Evolutionary conservation across 2,797 vertebrate species (phyloP).

Genomic region (Salmo trutta): DNA sequence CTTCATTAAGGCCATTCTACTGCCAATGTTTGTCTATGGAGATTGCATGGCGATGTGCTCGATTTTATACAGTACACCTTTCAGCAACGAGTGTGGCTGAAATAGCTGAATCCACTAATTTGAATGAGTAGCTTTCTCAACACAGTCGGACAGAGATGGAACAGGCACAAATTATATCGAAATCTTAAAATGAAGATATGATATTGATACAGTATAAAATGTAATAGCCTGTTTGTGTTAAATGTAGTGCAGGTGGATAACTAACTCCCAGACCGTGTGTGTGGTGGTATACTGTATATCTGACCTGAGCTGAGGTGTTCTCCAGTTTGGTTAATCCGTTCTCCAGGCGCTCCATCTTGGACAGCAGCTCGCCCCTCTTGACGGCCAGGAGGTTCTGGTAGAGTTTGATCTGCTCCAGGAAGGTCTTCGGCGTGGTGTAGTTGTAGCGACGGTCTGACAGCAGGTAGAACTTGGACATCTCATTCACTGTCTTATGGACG

Average conservation of each 20-base stretch:
- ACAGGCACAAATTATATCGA: too few species aligned
- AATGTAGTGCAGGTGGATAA: too few species aligned
- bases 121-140: too few species aligned
- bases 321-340: conserved; percentile 76
- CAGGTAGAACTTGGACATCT: conserved; percentile 77
- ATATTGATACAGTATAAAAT: too few species aligned
- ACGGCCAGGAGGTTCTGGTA: conserved; percentile 74
- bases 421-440: conserved; percentile 80
- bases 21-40: too few species aligned
- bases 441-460: conserved; percentile 74
- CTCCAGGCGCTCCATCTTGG: conserved; percentile 75
- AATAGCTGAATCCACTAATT: too few species aligned
- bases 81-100: too few species aligned
- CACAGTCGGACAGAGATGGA: too few species aligned
- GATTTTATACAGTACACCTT: background rate
- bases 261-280: background rate
- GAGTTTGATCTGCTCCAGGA: conserved; percentile 81
- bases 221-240: too few species aligned
- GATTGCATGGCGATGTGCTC: background rate
- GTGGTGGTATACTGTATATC: background rate
- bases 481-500: conserved; percentile 73
- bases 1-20: too few species aligned
- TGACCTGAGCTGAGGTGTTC: conserved; percentile 73
- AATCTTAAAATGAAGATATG: too few species aligned
- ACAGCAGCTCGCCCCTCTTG: conserved; percentile 64